Conservation (phyloP, 2,888 invertebrate species). For the Dryomyza anilis region DNA sequence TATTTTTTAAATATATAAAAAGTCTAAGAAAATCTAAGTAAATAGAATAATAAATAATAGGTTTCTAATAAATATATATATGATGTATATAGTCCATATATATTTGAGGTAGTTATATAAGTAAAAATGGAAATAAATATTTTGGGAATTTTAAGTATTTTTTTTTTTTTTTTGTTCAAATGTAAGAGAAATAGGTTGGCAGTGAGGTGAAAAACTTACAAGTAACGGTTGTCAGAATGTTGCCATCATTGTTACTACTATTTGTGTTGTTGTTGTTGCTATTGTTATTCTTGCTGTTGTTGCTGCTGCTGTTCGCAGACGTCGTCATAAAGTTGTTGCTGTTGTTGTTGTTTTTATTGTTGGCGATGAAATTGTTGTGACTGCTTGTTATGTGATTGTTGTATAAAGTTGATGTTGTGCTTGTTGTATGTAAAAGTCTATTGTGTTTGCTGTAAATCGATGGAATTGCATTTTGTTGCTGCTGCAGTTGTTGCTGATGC, state of each 20-base stretch:
- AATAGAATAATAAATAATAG: slow-evolving; percentile 31
- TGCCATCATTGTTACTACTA: slow-evolving; percentile 35
- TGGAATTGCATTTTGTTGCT: slow-evolving; percentile 4
- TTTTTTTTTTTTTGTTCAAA: background rate
- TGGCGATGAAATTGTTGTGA: slow-evolving; percentile 5
- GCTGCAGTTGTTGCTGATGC: too few species aligned
- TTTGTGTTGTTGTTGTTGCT: slow-evolving; percentile 36
- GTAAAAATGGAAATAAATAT: too few species aligned
- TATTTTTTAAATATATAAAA: slow-evolving; percentile 33
- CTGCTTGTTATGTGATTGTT: slow-evolving; percentile 38
- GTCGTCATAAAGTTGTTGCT: slow-evolving; percentile 37
- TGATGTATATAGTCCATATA: slow-evolving; percentile 30
- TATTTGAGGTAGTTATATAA: slow-evolving; percentile 25
- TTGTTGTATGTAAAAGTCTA: slow-evolving; percentile 22
- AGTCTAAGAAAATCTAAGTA: slow-evolving; percentile 26
- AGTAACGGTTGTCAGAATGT: slow-evolving; percentile 55
- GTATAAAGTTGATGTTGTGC: slow-evolving; percentile 31
- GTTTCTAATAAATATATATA: too few species aligned
- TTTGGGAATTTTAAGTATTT: too few species aligned
- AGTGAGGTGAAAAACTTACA: slow-evolving; percentile 54
- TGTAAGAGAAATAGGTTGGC: slow-evolving; percentile 12
- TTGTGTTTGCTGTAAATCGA: slow-evolving; percentile 22
- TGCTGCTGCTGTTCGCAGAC: slow-evolving; percentile 23
- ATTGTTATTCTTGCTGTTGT: slow-evolving; percentile 33
- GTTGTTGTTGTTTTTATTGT: slow-evolving; percentile 30